phyloP scores from a whole-genome alignment of 2,797 vertebrate genomes.

The Notolepis coatsorum region DNA sequence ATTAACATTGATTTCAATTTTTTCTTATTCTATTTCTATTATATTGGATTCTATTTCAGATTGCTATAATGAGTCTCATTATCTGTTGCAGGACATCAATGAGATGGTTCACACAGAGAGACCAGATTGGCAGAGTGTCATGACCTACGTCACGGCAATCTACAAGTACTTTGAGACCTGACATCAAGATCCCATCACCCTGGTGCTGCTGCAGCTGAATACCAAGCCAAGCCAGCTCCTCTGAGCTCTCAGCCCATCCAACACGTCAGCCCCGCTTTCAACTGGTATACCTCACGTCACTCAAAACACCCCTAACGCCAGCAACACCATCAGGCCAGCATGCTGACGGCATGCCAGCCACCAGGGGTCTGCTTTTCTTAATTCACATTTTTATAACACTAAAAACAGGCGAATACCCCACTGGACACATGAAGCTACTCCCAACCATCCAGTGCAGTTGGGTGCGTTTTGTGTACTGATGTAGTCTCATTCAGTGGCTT shows the following conservation, averaged over 20 bases:
- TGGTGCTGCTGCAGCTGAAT: conserved; percentile 44
- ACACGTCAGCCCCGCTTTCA: conserved; percentile 20
- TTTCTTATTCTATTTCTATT: background rate
- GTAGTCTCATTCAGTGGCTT: conserved; percentile 25
- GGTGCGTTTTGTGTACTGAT: conserved; percentile 3
- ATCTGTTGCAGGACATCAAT: conserved; percentile 89
- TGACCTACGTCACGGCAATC: conserved; percentile 97
- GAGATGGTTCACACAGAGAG: conserved; percentile 96
- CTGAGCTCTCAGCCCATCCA: conserved; percentile 30
- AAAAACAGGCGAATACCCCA: conserved; percentile 30
- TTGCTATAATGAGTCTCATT: no score
- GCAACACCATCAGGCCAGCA: conserved; percentile 11
- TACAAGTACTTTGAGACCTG: conserved; percentile 99
- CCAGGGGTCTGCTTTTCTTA: background rate
- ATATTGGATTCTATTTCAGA: no score
- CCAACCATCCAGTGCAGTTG: conserved; percentile 22
- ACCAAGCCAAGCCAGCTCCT: conserved; percentile 27
- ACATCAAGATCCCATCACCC: conserved; percentile 43
- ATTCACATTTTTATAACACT: conserved; percentile 8
- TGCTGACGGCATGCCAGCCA: conserved; percentile 20
- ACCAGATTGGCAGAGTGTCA: conserved; percentile 97
- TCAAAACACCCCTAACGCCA: background rate
- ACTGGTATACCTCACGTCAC: conserved; percentile 57
- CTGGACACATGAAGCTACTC: conserved; percentile 25
- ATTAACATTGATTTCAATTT: no score